A percentile compares a stretch with the other conserved stretches of the same genome.
These are phyloP conservation scores for Drosophila pseudoobscura DNA, from an alignment of 1,140 invertebrate species.

Conservation along the genomic window DNA sequence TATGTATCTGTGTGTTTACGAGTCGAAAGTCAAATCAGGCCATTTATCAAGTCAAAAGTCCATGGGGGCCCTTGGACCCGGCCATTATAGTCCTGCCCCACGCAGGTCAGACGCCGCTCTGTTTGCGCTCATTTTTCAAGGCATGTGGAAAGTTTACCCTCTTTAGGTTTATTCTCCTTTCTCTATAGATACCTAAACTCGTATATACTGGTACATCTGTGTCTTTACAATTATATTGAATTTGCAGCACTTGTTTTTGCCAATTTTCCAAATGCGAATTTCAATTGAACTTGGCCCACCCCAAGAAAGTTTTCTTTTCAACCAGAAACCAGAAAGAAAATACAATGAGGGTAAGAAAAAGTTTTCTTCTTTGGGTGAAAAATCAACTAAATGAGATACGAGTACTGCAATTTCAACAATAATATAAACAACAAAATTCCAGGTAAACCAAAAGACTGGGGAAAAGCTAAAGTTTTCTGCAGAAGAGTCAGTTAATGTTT, in stretches of 20 bases:
- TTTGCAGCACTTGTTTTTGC: slow-evolving; percentile 50
- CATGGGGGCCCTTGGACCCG: slow-evolving; percentile 15
- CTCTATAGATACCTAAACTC: slow-evolving; percentile 4
- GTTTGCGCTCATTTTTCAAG: slow-evolving; percentile 65
- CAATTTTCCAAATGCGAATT: slow-evolving; percentile 66
- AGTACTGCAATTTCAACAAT: neutral
- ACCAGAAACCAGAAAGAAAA: slow-evolving; percentile 20
- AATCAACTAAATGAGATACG: slow-evolving; percentile 1
- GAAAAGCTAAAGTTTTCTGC: neutral
- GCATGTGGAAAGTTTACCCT: slow-evolving; percentile 7
- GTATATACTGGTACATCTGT: slow-evolving; percentile 1
- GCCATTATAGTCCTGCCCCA: slow-evolving; percentile 47
- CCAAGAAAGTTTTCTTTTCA: slow-evolving; percentile 37
- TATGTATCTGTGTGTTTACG: slow-evolving; percentile 26
- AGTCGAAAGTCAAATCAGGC: slow-evolving; percentile 57
- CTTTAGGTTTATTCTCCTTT: slow-evolving; percentile 5
- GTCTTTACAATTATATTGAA: slow-evolving; percentile 48
- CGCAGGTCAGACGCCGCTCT: slow-evolving; percentile 26
- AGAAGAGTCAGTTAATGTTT: too few species aligned
- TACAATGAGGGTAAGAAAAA: slow-evolving; percentile 8
- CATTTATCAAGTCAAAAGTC: slow-evolving; percentile 61
- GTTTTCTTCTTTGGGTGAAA: slow-evolving; percentile 4
- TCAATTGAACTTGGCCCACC: slow-evolving; percentile 52
- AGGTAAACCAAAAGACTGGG: neutral
- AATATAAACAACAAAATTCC: neutral